Percentiles rank a stretch among this genome's conserved stretches.
These are phyloP conservation scores for Bruchidius siliquastri DNA, from an alignment of 2,888 invertebrate genomes.

Conservation along the genomic window DNA sequence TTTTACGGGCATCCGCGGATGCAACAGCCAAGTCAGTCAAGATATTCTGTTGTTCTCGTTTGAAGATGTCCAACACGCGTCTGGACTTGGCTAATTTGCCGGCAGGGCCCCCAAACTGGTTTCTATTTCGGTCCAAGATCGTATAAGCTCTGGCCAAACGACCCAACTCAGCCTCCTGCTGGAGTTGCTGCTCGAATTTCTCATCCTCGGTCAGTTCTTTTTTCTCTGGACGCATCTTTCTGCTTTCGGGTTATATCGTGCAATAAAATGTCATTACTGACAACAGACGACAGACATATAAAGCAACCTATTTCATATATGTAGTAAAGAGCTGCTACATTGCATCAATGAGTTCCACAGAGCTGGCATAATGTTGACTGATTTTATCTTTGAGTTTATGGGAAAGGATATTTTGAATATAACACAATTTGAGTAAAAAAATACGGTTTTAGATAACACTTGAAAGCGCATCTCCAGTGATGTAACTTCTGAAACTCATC, in stretches of 20 bases:
- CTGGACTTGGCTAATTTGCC: slow-evolving; percentile 59
- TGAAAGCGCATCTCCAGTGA: too few relatives aligned
- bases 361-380: too few relatives aligned
- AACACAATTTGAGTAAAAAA: too few relatives aligned
- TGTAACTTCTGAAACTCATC: too few relatives aligned
- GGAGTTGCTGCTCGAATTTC: slow-evolving; percentile 65
- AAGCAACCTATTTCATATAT: too few relatives aligned
- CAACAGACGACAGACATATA: neutral
- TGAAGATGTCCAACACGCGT: slow-evolving; percentile 57
- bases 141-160: slow-evolving; percentile 59
- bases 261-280: neutral
- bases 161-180: slow-evolving; percentile 73
- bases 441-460: too few relatives aligned
- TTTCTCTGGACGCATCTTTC: slow-evolving; percentile 19
- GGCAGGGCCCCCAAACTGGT: slow-evolving; percentile 55
- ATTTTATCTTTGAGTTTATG: too few relatives aligned
- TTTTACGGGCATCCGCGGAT: slow-evolving; percentile 54
- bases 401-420: too few relatives aligned
- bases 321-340: too few relatives aligned
- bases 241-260: neutral
- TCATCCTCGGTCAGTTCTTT: slow-evolving; percentile 49
- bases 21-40: slow-evolving; percentile 59
- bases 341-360: too few relatives aligned
- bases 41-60: slow-evolving; percentile 60
- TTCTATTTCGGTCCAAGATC: slow-evolving; percentile 74